phyloP scores from a whole-genome alignment of 2,888 invertebrate genomes.

The Thecophora atra region DNA sequence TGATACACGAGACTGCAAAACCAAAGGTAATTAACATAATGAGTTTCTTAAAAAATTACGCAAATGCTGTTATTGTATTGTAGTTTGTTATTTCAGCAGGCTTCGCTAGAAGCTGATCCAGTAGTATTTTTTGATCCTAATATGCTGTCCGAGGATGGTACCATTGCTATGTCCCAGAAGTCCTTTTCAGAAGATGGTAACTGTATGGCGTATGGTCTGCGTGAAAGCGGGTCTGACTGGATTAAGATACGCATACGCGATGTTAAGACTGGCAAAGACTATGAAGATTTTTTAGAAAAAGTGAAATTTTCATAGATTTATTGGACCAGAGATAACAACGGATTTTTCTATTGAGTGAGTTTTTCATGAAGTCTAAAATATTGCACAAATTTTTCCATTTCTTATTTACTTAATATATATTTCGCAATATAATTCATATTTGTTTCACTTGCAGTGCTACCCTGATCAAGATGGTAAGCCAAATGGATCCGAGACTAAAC shows the following conservation, averaged over 20 bases:
- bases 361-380: not conserved
- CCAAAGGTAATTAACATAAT: slow-evolving; percentile 75
- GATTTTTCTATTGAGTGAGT: slow-evolving; percentile 90
- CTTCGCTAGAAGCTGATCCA: slow-evolving; percentile 78
- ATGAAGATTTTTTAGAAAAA: slow-evolving; percentile 87
- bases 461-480: slow-evolving; percentile 83
- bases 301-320: slow-evolving; percentile 91
- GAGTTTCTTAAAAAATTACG: not conserved
- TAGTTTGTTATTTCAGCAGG: slow-evolving; percentile 92
- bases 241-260: slow-evolving; percentile 85
- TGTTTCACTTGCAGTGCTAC: slow-evolving; percentile 72
- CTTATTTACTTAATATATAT: too few species aligned
- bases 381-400: not conserved
- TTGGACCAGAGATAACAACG: slow-evolving; percentile 95
- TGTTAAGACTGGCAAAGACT: slow-evolving; percentile 80
- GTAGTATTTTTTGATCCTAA: slow-evolving; percentile 96
- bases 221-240: slow-evolving; percentile 97
- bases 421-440: not conserved
- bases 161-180: slow-evolving; percentile 79
- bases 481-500: slow-evolving; percentile 91
- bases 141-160: slow-evolving; percentile 88
- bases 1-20: slow-evolving; percentile 97
- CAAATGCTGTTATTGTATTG: slow-evolving; percentile 30
- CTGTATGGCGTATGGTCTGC: slow-evolving; percentile 90
- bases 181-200: slow-evolving; percentile 90